Base-by-base conservation (phyloP, 2,888 invertebrate species). In the Malthinus seriepunctatus region DNA sequence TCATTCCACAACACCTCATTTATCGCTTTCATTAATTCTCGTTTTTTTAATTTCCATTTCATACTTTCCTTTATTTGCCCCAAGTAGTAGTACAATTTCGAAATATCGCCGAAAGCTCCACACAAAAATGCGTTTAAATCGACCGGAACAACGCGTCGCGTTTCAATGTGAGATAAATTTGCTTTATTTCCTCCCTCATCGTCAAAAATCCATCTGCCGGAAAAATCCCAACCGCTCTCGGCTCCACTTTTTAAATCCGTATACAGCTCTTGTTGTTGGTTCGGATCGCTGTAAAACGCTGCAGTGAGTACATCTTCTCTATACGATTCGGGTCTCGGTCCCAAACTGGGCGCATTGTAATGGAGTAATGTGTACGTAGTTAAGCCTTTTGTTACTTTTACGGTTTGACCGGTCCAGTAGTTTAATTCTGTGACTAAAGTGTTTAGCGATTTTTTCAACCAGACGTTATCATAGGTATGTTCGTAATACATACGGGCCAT, bases 221-320 rank as follows among this genome's bases (percentile, higher is more conserved):
- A 90, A 76, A 93, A 94, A 72, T 95, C 95, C 92, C 91, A 93
- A 0, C 95, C 95, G 39, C 89, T 89, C 76, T 94, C 94, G 2
- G 92, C 92, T 0, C 88, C 91, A 34, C 90, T 87, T 71, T 90
- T 90, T 10, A 91, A 78, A 63, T 91, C 87, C 8, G 82, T 80
- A 73, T 88, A 91, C 55, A 87, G 82, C 33, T 71, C 63, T 54
- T 67, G 65, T 63, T 79, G 80, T 47, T 81, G 80, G 38, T 79
- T 2, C n/a, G 11, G 11, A 1, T 79, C 75, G 0, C 79, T 76
- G 3, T 78, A 76, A 47, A 84, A 81, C 3, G 67, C 70, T 51
- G 83, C 81, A 2, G 86, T 83, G 5, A 76, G 76, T 5, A 73
- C 73, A 69, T 90, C 90, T 77, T 90, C 88, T 47, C 75, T 80